Evolutionary conservation across 2,888 invertebrate genomes (phyloP).

Genomic region (Smittia sp.): DNA sequence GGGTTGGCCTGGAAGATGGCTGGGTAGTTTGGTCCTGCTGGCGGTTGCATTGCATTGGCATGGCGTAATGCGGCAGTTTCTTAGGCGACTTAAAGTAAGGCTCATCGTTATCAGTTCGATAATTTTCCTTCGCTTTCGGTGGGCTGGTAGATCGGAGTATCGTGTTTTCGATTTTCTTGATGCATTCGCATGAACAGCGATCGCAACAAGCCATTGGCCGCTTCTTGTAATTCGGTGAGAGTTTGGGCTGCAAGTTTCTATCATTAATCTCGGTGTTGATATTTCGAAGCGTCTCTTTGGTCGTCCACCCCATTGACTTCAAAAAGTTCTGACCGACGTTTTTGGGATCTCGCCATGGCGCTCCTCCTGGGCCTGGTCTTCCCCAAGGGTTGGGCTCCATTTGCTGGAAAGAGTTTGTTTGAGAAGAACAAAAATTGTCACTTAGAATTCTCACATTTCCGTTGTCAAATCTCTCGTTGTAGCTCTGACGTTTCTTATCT

Average conservation of each 20-base stretch:
- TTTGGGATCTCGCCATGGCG: conserved; percentile 70
- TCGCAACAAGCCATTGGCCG: conserved; percentile 26
- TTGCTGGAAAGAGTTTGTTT: conserved; percentile 51
- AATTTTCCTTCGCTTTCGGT: not conserved
- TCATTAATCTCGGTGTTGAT: conserved; percentile 49
- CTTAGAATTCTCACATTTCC: conserved; percentile 42
- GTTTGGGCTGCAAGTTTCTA: not conserved
- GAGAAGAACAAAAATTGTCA: not conserved
- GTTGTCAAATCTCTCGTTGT: conserved; percentile 34
- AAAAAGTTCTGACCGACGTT: conserved; percentile 71
- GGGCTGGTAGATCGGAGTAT: conserved; percentile 19
- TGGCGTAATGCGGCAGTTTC: conserved; percentile 24
- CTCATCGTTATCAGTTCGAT: not conserved
- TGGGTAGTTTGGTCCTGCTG: conserved; percentile 3
- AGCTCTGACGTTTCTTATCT: conserved; percentile 34
- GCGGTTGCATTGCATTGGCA: conserved; percentile 29
- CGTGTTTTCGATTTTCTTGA: conserved; percentile 33
- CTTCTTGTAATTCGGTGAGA: not conserved
- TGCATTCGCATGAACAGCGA: conserved; percentile 35
- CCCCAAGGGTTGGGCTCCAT: conserved; percentile 62
- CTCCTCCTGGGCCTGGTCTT: conserved; percentile 63
- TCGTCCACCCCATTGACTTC: conserved; percentile 64
- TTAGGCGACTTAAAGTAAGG: conserved; percentile 11
- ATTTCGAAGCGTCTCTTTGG: conserved; percentile 52
- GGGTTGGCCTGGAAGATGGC: conserved; percentile 25